These are phyloP conservation scores for Pristionchus maxplancki DNA, from an alignment of 2,888 invertebrate species.

Conservation along the genomic window DNA sequence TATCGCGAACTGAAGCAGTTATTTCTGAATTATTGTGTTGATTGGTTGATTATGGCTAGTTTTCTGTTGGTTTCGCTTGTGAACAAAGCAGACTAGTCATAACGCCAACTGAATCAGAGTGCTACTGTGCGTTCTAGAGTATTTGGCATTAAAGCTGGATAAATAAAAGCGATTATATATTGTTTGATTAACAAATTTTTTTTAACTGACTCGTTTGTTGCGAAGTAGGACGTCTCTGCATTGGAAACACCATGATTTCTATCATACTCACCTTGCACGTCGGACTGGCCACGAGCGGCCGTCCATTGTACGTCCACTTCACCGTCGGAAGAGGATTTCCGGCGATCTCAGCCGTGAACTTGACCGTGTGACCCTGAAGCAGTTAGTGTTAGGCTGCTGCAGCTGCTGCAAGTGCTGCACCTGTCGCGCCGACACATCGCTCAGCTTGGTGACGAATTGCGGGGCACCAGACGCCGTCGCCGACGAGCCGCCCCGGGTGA, in stretches of 20 bases:
- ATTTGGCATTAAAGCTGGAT: too few species aligned
- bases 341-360: constrained; percentile 73
- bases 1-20: not conserved
- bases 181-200: too few species aligned
- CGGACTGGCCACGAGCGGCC: constrained; percentile 56
- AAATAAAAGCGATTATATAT: too few species aligned
- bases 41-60: too few species aligned
- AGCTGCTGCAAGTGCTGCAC: constrained; percentile 47
- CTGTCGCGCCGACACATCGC: constrained; percentile 73
- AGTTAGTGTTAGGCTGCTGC: not conserved
- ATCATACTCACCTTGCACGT: constrained; percentile 54
- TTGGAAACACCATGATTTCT: too few species aligned
- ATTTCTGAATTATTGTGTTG: not conserved
- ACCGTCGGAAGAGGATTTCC: constrained; percentile 75
- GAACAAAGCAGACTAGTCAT: too few species aligned
- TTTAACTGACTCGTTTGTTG: too few species aligned
- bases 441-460: constrained; percentile 73
- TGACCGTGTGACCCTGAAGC: constrained; percentile 69
- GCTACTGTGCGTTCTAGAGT: too few species aligned
- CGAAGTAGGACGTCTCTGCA: too few species aligned
- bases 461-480: constrained; percentile 65
- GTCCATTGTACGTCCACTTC: constrained; percentile 75
- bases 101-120: too few species aligned
- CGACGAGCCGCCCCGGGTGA: constrained; percentile 60
- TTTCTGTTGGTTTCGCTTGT: too few species aligned